These are phyloP conservation scores for Butorides virescens DNA, from an alignment of 2,113 vertebrate species.

Conservation along the genomic window DNA sequence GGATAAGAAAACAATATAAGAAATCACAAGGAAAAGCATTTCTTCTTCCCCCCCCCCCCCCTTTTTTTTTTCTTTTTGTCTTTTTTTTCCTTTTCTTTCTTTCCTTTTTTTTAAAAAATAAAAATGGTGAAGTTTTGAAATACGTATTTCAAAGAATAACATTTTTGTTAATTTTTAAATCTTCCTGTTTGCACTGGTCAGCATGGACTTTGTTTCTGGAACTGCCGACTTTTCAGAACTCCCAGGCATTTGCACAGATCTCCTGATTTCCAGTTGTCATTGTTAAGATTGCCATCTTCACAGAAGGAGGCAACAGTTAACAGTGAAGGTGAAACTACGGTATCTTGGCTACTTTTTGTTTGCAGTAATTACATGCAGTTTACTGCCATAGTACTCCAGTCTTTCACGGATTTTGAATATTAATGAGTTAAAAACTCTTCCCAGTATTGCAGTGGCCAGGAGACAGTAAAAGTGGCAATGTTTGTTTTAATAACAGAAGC, in stretches of 20 bases:
- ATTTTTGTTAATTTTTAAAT: background rate
- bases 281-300: background rate
- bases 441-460: background rate
- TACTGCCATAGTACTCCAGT: background rate
- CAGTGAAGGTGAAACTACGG: background rate
- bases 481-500: background rate
- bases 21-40: background rate
- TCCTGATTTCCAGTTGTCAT: background rate
- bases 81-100: too few species aligned
- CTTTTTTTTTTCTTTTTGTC: fast-evolving
- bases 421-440: background rate
- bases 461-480: background rate
- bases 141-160: background rate
- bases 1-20: background rate
- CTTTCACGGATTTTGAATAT: background rate
- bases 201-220: background rate
- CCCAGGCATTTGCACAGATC: background rate
- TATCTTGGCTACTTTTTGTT: background rate
- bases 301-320: background rate
- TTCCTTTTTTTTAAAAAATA: background rate
- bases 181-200: background rate
- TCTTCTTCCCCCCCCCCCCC: background rate
- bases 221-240: background rate
- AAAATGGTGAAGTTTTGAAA: background rate
- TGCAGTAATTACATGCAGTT: background rate